phyloP scores from a whole-genome alignment of 30 jellyfish, hydroid and myxozoan species.

The Sanderia malayensis region DNA sequence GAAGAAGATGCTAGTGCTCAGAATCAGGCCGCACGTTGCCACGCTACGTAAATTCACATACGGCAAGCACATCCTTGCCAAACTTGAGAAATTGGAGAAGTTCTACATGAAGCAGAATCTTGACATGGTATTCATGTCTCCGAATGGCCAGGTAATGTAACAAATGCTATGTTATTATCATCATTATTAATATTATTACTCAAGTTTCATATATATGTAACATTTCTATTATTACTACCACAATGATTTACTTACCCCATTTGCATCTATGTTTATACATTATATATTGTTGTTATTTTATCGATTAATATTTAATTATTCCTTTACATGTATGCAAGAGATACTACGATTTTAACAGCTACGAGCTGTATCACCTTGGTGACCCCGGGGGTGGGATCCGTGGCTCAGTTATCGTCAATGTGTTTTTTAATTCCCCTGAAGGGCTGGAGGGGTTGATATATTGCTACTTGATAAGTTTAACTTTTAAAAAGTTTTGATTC shows the following conservation, averaged over 20 bases:
- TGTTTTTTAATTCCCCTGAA: too few species aligned
- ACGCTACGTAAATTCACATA: slow-evolving; percentile 90
- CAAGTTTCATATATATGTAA: too few species aligned
- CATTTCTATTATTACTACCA: too few species aligned
- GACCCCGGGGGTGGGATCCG: too few species aligned
- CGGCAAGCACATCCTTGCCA: slow-evolving; percentile 97
- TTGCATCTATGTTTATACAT: background rate
- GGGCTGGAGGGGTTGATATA: too few species aligned
- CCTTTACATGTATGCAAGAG: background rate
- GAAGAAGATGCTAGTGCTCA: slow-evolving; percentile 75
- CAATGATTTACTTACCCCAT: background rate
- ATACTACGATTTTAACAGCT: background rate
- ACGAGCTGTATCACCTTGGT: background rate
- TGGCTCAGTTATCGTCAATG: too few species aligned
- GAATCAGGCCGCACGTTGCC: slow-evolving; percentile 92
- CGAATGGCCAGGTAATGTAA: slow-evolving; percentile 65
- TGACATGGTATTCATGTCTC: slow-evolving; percentile 92
- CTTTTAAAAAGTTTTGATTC: too few species aligned
- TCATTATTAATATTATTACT: background rate
- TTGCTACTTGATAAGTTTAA: too few species aligned
- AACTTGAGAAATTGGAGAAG: slow-evolving; percentile 90
- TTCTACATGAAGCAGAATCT: slow-evolving; percentile 85
- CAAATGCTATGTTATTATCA: background rate
- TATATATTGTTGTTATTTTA: background rate
- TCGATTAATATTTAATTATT: too few species aligned